These are phyloP conservation scores for Diglossa cyanea DNA, from an alignment of 2,797 vertebrate genomes.

Conservation along the genomic window DNA sequence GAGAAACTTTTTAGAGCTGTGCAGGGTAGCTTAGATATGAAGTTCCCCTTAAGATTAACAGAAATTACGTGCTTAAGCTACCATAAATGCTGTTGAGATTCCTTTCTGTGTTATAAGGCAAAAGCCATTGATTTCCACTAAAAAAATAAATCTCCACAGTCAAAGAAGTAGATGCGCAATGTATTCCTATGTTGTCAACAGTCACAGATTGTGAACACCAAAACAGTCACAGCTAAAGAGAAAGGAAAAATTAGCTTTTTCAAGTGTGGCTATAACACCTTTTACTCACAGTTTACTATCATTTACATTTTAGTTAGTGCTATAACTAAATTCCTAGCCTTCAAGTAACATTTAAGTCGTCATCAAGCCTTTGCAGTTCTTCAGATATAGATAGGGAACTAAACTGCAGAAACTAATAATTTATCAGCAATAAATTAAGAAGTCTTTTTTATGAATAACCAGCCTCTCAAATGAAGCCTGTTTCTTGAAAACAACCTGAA, in stretches of 20 bases:
- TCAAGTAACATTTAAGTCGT: not conserved
- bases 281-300: conserved; percentile 2
- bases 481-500: not conserved
- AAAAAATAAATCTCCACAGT: not conserved
- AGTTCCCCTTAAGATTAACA: not conserved
- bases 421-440: not conserved
- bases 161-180: not conserved
- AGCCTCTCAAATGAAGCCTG: not conserved
- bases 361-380: not conserved
- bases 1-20: conserved; percentile 1
- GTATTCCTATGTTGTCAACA: not conserved
- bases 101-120: not conserved
- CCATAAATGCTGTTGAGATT: not conserved
- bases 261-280: not conserved
- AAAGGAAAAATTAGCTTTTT: not conserved
- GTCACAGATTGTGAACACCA: not conserved
- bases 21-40: not conserved
- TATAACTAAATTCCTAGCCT: not conserved
- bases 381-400: not conserved
- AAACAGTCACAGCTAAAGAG: not conserved
- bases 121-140: not conserved
- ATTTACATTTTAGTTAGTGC: not conserved
- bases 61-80: not conserved
- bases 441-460: not conserved
- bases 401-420: not conserved